Evolutionary conservation across 92 coral and sea anemone genomes (phyloP).

Genomic region (Hydrozoanthus gracilis): DNA sequence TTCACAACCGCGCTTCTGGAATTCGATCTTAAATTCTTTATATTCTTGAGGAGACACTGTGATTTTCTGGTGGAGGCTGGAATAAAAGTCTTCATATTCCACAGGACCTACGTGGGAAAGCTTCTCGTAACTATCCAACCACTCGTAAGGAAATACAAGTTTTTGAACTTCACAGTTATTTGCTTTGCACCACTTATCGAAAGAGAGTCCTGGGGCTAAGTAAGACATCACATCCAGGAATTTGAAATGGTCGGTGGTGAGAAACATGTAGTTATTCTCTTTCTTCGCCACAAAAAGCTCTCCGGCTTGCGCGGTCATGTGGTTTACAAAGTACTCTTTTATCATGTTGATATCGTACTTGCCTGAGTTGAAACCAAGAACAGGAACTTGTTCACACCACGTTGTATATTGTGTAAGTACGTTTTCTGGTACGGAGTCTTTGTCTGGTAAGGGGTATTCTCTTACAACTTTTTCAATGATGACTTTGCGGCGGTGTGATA

Average conservation of each 20-base stretch:
- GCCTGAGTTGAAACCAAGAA: slow-evolving; percentile 50
- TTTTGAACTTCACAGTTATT: slow-evolving; percentile 46
- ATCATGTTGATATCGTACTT: slow-evolving; percentile 54
- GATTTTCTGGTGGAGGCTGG: slow-evolving; percentile 51
- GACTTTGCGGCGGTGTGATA: slow-evolving; percentile 41
- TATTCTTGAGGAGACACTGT: slow-evolving; percentile 46
- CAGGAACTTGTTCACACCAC: slow-evolving; percentile 45
- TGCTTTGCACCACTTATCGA: slow-evolving; percentile 43
- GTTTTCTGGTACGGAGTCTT: slow-evolving; percentile 46
- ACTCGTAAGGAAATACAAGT: background rate
- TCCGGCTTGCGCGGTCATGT: slow-evolving; percentile 32
- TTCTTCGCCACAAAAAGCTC: slow-evolving; percentile 31
- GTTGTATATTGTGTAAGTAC: slow-evolving; percentile 31
- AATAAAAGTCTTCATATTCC: slow-evolving; percentile 39
- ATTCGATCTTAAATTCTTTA: slow-evolving; percentile 38
- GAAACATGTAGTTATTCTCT: slow-evolving; percentile 26
- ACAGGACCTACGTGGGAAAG: background rate
- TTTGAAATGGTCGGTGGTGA: slow-evolving; percentile 16
- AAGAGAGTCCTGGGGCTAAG: slow-evolving; percentile 43
- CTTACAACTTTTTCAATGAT: slow-evolving; percentile 35
- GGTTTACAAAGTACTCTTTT: slow-evolving; percentile 40
- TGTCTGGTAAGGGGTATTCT: slow-evolving; percentile 43
- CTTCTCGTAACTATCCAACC: no score
- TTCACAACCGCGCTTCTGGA: no score
- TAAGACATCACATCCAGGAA: slow-evolving; percentile 48